Evolutionary conservation across 2,888 invertebrate genomes (phyloP), one percentile per base, ranked within the genome.

Genomic region (Eupithecia dodoneata): DNA sequence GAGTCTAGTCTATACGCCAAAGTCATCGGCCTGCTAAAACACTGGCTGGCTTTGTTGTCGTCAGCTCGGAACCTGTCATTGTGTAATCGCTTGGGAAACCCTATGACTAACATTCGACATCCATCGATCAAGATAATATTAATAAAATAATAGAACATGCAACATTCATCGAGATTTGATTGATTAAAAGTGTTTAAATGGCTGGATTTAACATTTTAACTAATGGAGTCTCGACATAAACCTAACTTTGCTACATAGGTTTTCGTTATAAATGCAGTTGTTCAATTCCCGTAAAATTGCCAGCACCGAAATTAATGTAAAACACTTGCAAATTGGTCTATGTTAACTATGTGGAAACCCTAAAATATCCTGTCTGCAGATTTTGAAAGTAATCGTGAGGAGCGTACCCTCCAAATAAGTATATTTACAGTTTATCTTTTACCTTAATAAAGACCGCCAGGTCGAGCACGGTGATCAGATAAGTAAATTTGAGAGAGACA

Each of bases 241-340:
- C 30, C 30, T 30, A 30, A 0, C 30, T 30, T 30, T 30, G 30
- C 7, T 7, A 66, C 2, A 15, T 9, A 42, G 13, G 73, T 15
- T 73, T 49, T 73, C 49, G 2, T 30, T 47, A 1, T 69, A 67
- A 74, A 84, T 83, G 81, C 84, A 84, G 84, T 84, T 82, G 84
- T 83, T 85, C 87, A 89, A 90, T 88, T 86, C 85, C 83, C 86
- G 86, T 87, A 85, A 90, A 91, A 90, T 89, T 88, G 85, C 83
- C 85, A 12, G 63, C 85, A 59, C 84, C 84, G 73, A 79, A 82
- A 87, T 63, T 63, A 87, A 91, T 88, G 87, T 88, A 84, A 86
- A 89, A 88, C 88, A 89, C 80, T 89, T 85, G 85, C 87, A 89
- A 90, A 91, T 90, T 88, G 85, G 88, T 88, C 63, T 63, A 63